Conservation (phyloP, 2,113 vertebrate species). For the Myotis brandtii region DNA sequence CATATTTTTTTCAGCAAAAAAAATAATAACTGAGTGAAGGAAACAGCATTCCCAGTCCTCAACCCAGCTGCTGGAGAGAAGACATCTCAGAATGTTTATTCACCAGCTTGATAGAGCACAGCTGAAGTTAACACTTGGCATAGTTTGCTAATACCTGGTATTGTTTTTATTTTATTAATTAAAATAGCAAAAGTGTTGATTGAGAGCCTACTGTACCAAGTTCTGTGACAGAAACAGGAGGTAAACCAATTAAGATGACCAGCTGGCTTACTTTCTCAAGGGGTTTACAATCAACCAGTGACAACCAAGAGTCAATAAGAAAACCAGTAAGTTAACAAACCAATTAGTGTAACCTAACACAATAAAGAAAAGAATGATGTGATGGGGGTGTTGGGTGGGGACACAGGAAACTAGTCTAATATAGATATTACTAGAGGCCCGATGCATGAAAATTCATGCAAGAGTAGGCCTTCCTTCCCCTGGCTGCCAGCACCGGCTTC, state of each 20-base stretch:
- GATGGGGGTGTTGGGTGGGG: background rate
- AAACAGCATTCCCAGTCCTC: background rate
- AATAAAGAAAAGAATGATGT: background rate
- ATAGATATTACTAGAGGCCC: background rate
- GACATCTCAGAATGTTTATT: background rate
- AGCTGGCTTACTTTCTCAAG: background rate
- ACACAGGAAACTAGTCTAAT: background rate
- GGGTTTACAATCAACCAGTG: background rate
- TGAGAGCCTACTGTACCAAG: background rate
- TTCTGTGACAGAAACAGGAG: background rate
- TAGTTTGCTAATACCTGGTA: background rate
- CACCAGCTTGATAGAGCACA: background rate
- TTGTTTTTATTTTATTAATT: background rate
- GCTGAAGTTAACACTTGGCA: background rate
- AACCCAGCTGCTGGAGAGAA: background rate
- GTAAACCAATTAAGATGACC: background rate
- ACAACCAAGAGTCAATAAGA: background rate
- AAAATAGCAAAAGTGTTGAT: background rate
- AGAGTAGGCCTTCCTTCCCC: no score
- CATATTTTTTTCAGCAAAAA: background rate
- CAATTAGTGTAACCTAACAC: background rate
- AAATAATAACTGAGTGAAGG: background rate
- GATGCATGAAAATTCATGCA: no score
- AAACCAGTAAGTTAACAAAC: background rate
- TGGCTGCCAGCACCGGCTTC: no score